Conservation (phyloP, 2,888 invertebrate genomes). For the Penaeus monodon region DNA sequence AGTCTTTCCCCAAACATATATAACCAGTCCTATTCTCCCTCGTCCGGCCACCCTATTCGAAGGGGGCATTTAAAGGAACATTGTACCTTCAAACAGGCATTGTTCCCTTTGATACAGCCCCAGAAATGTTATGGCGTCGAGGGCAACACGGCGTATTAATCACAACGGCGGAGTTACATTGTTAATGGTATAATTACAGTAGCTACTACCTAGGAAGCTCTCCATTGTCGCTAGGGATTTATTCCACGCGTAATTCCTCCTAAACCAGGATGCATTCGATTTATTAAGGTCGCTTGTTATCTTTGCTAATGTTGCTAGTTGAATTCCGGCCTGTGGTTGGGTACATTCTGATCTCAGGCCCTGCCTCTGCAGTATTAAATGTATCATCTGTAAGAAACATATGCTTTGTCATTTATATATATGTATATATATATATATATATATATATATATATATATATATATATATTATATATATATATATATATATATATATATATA, state of each 20-base stretch:
- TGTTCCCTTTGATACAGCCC: constrained; percentile 21
- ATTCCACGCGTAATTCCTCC: background rate
- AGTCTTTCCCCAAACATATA: constrained; percentile 37
- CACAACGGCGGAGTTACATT: constrained; percentile 23
- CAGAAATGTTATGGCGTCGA: constrained; percentile 23
- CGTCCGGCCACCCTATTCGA: constrained; percentile 7
- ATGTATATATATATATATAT: too few relatives aligned
- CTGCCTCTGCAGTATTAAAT: too few relatives aligned
- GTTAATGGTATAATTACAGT: constrained; percentile 25
- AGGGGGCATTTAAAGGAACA: constrained; percentile 6
- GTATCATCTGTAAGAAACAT: too few relatives aligned
- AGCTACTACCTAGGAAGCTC: background rate
- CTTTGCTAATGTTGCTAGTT: too few relatives aligned
- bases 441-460: too few relatives aligned
- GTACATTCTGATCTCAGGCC: too few relatives aligned
- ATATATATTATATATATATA: too few relatives aligned
- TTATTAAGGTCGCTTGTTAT: background rate
- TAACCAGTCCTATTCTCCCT: constrained; percentile 11
- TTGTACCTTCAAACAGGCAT: constrained; percentile 24
- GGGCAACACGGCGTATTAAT: constrained; percentile 26
- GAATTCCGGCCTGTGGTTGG: too few relatives aligned
- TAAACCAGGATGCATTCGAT: constrained; percentile 5
- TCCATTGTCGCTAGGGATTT: background rate
- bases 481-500: too few relatives aligned
- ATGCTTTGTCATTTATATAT: too few relatives aligned